phyloP scores from a whole-genome alignment of 1,140 invertebrate species.

The Listronotus oregonensis region DNA sequence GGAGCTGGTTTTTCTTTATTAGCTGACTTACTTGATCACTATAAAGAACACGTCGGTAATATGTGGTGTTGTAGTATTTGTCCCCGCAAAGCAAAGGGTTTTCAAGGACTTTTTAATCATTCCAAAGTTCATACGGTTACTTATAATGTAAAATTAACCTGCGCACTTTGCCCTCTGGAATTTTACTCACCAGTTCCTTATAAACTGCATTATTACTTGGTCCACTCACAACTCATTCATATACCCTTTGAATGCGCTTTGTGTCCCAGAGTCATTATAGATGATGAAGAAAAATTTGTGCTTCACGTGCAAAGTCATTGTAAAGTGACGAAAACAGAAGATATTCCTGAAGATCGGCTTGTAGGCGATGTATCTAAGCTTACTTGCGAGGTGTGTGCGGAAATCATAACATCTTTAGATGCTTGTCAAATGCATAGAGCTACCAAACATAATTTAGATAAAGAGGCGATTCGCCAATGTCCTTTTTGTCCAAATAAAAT shows the following conservation, averaged over 20 bases:
- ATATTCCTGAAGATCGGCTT: no score
- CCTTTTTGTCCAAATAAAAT: no score
- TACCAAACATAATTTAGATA: no score
- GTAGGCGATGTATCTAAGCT: no score
- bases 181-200: background rate
- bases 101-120: background rate
- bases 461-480: no score
- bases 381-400: constrained; percentile 1
- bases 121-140: background rate
- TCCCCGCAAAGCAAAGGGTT: background rate
- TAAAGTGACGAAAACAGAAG: background rate
- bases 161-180: background rate
- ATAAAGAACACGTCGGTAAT: background rate
- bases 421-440: no score
- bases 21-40: background rate
- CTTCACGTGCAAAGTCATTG: background rate
- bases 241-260: background rate
- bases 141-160: background rate
- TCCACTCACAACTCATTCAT: background rate
- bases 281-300: background rate
- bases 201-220: background rate
- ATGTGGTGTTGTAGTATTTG: background rate
- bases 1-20: background rate
- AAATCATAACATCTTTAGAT: no score
- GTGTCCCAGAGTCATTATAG: background rate